These are phyloP conservation scores for Myotis vivesi DNA, from an alignment of 2,797 vertebrate species.

Conservation along the genomic window DNA sequence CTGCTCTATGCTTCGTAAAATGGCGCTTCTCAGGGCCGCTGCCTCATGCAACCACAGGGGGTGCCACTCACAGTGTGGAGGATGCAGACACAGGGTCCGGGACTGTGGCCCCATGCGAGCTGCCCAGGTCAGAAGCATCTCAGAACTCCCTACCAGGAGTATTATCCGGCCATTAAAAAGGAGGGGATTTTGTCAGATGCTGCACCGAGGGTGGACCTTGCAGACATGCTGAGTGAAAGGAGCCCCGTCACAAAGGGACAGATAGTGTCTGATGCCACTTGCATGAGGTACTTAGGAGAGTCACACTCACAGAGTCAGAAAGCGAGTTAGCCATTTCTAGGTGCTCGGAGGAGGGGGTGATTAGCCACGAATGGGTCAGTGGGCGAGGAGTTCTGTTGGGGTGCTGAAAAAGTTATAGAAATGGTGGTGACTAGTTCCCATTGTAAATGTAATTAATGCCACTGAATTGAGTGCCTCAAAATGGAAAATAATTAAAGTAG, in stretches of 20 bases:
- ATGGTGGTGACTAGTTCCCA: fast-evolving
- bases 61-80: background rate
- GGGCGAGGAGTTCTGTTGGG: background rate
- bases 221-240: background rate
- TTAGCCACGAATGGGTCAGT: fast-evolving
- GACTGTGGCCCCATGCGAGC: background rate
- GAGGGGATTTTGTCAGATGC: background rate
- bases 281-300: background rate
- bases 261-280: fast-evolving
- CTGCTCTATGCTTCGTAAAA: background rate
- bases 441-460: background rate
- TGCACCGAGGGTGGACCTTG: background rate
- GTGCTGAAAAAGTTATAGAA: background rate
- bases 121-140: background rate
- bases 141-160: background rate
- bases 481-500: background rate
- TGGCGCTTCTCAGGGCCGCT: background rate
- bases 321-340: background rate
- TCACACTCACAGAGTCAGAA: background rate
- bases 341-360: fast-evolving
- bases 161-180: background rate
- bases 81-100: background rate
- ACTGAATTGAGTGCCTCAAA: background rate
- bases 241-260: background rate
- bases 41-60: fast-evolving